Evolutionary conservation across 2,797 vertebrate species (phyloP), one percentile per base, ranked within the genome.

Genomic region (Helostoma temminkii): DNA sequence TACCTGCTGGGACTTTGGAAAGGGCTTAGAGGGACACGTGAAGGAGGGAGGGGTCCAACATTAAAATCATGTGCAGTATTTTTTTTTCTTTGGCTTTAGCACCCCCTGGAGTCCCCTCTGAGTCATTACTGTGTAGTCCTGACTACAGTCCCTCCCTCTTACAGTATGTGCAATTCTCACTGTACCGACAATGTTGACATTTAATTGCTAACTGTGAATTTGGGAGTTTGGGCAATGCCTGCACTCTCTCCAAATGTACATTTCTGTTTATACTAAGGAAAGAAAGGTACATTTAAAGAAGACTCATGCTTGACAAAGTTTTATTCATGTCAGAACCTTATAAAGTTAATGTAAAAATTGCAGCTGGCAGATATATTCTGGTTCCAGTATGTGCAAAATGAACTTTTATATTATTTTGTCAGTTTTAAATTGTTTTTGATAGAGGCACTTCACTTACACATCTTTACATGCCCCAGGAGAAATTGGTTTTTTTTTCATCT

Each of bases 141-240:
- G 49, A 71, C 64, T 72, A 41, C 19, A 66, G 58, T 47, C 69
- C 39, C 45, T 56, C 55, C 45, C 66, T 63, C 22, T 22, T 41
- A n/a, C 5, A 8, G 37, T 73, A 58, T 36, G 80, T 86, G 78
- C 83, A 84, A 82, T 85, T 82, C 79, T 83, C 68, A 80, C 80
- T 78, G 82, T 91, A 89, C 84, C 66, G 84, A 92, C 87, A 78
- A 80, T 83, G 81, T 89, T 87, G 83, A 85, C 88, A 84, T 89
- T 81, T 84, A 84, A 85, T 84, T 88, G 89, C 88, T 90, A 90
- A 93, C 93, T 95, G 94, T 94, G 93, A 95, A 93, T 87, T 79
- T 71, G 76, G 78, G 92, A 84, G 86, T 73, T 73, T 45, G 60
- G 81, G 70, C 42, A 41, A 64, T 2, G 9, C 71, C 74, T 70